Conservation (phyloP, 2,797 vertebrate genomes). For the Hoplostethus atlanticus region DNA sequence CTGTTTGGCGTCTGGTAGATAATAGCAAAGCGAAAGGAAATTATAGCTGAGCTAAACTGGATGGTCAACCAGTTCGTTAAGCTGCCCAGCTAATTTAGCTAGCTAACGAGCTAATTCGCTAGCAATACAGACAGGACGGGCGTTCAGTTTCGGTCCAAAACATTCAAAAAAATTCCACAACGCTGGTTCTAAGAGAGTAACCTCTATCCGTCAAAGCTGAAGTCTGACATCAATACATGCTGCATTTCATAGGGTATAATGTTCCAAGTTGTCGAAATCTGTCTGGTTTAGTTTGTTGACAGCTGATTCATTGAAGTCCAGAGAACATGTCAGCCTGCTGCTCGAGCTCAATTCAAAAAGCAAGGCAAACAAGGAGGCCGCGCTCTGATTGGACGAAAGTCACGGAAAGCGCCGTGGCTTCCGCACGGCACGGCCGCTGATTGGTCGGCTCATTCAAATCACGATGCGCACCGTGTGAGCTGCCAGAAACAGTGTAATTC, state of each 20-base stretch:
- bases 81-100: constrained; percentile 48
- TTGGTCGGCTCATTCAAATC: constrained; percentile 85
- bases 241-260: not conserved
- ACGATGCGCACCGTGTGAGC: constrained; percentile 31
- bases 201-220: constrained; percentile 4
- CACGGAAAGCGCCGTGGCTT: constrained; percentile 12
- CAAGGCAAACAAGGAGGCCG: constrained; percentile 54
- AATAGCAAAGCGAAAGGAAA: too few relatives aligned
- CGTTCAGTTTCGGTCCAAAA: constrained; percentile 21
- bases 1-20: not conserved
- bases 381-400: constrained; percentile 77
- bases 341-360: constrained; percentile 83
- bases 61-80: constrained; percentile 41
- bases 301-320: constrained; percentile 26
- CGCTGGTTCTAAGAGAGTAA: not conserved
- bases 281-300: constrained; percentile 49
- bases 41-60: constrained; percentile 24
- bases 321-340: constrained; percentile 30
- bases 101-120: constrained; percentile 51
- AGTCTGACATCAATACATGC: constrained; percentile 33
- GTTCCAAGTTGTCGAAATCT: constrained; percentile 10
- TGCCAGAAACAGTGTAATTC: too few relatives aligned
- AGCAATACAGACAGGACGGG: constrained; percentile 18
- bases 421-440: constrained; percentile 41
- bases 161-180: not conserved